Base-by-base conservation (phyloP, 2,888 invertebrate genomes). In the Calameuta idolon region DNA sequence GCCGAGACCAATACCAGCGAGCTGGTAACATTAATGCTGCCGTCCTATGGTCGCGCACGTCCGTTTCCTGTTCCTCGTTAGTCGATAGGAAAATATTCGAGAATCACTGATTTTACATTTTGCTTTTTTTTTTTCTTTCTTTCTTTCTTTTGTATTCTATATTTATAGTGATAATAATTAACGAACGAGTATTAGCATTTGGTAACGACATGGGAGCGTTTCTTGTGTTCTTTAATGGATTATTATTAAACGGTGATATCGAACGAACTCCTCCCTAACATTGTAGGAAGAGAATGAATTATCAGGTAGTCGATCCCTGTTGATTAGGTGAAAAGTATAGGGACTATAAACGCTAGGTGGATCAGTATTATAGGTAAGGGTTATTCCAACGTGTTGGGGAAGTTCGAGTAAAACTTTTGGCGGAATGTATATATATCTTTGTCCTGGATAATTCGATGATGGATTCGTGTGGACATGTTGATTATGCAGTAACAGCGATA, bases 1-100 rank as follows among this genome's bases (percentile, higher is more conserved):
- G 55, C 9, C 55, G 23, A 23, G 55, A 55, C 23, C 23, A 55
- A 23, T 55, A 55, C 15, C 5, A 55, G 55, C 55, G 55, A 55
- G 1, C 23, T 55, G 23, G 55, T 55, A 55, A 55, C 5, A 55
- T 23, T 5, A 40, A 55, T 55, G 55, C 55, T 40, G 73, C 37
- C 73, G 75, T 77, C 77, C 73, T 34, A 34, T 74, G 34, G 74
- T 35, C 37, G 76, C 69, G 76, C 34, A 68, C 37, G 73, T 71
- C 23, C 55, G 69, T 71, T 69, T 75, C 35, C 71, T 74, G 37
- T 75, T 75, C 15, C 34, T 55, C 34, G 37, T 69, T 75, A n/a
- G 23, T 15, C 30, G 4, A n/a, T 12, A 77, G 69, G 69, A 75
- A 69, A 31, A n/a, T 33, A 69, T 33, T 12, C 40, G 40, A n/a